Base-by-base conservation (phyloP, 2,113 vertebrate species). In the Pycnonotus jocosus region DNA sequence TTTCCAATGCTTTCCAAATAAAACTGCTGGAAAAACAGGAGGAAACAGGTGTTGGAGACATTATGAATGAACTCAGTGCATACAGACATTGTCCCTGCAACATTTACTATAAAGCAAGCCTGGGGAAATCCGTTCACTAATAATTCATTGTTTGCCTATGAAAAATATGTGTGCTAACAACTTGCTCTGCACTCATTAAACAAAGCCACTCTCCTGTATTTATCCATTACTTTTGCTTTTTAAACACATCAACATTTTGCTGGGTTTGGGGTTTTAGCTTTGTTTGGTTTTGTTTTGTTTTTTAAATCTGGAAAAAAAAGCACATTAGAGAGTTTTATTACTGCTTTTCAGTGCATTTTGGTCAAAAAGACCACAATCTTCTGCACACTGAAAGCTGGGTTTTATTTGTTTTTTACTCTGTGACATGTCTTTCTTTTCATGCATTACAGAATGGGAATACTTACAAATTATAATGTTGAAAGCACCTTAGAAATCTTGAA, bases 1-100 rank as follows among this genome's bases (percentile, higher is more conserved):
- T 80, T 85, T 73, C 86, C 86, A 73, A 57, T 24, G 23, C 86
- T 76, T 56, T 57, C 88, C 90, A 86, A 95, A 68, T 30, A 78
- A 91, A 90, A 83, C 42, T 84, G 86, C 50, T 94, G 80, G 87
- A 88, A 95, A 97, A 98, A 97, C 95, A 97, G 97, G 97, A 97
- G 98, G 97, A 98, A 98, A 97, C 98, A 98, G 98, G 98, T 98
- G 98, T 96, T 91, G 92, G 83, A 95, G 90, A 88, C 94, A 94
- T 94, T 98, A 97, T 97, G 98, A 98, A 98, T 94, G 91, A 87
- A 97, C 97, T 93, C 53, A 28, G 90, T 30, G 47, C 48, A 56
- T 53, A 69, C 42, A 90, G 66, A 87, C 92, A 92, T 96, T 85
- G 85, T 96, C 96, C 58, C 4, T 51, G 27, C 91, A 91, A 91